Conservation (phyloP, 1,140 invertebrate genomes). For the Zaprionus inermis region DNA sequence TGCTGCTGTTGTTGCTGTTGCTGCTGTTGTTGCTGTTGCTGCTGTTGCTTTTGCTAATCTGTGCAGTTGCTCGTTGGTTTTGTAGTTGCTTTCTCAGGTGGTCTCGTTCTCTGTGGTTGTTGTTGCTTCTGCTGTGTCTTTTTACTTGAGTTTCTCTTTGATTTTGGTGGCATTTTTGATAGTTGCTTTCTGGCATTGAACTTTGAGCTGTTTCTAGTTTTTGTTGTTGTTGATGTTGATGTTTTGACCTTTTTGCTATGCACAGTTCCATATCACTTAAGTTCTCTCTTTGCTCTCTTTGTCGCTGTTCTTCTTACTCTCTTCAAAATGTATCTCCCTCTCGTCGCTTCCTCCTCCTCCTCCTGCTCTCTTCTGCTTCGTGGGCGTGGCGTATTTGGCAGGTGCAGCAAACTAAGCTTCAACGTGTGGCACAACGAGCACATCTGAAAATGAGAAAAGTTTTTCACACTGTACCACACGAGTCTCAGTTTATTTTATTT, state of each 20-base stretch:
- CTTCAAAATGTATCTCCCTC: conserved; percentile 3
- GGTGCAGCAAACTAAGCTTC: conserved; percentile 50
- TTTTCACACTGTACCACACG: conserved; percentile 29
- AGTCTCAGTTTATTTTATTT: conserved; percentile 9
- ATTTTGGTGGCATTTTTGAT: conserved; percentile 79
- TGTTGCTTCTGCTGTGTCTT: conserved; percentile 34
- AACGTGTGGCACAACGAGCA: conserved; percentile 57
- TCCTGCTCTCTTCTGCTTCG: conserved; percentile 19
- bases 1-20: conserved; percentile 36
- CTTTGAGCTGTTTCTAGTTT: conserved; percentile 64
- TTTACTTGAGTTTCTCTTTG: conserved; percentile 69
- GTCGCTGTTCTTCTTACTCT: conserved; percentile 1
- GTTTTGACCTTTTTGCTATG: conserved; percentile 77
- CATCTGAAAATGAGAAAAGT: conserved; percentile 76
- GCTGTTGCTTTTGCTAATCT: conserved; percentile 36
- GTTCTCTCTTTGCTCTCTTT: conserved; percentile 22
- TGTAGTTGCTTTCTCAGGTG: conserved; percentile 71
- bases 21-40: conserved; percentile 15
- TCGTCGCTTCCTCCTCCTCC: background rate
- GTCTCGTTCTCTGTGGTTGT: conserved; percentile 69
- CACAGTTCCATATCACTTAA: conserved; percentile 76
- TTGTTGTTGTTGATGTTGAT: conserved; percentile 40
- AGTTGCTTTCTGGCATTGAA: conserved; percentile 61
- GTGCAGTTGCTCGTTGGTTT: conserved; percentile 66
- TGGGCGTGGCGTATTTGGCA: conserved; percentile 63